Evolutionary conservation across 1,140 invertebrate species (phyloP), one percentile per base, ranked within the genome.

Genomic region (Panagrolaimus sp.): DNA sequence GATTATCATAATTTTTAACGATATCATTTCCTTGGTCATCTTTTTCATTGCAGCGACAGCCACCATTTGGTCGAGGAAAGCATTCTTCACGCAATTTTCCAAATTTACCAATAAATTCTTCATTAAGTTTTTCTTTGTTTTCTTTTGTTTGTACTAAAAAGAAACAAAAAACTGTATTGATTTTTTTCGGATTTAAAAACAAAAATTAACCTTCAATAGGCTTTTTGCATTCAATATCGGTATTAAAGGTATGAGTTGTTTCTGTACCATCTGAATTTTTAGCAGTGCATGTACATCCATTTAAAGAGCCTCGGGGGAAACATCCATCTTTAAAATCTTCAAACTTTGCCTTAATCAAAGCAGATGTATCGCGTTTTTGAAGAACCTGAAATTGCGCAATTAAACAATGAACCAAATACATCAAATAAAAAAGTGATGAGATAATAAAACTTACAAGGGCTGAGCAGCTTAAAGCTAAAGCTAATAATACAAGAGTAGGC

Each of bases 1-100:
- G 66, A 43, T 42, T 70, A 42, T 78, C 73, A 57, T 73, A 76
- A 23, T 27, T 47, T 45, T 63, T 27, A 13, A 57, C 20, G 42
- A 70, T n/a, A 25, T 76, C 75, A 63, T 70, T 45, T 31, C 74
- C 74, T 16, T 65, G n/a, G 0, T 13, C n/a, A 43, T 73, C 74
- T 47, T 76, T 76, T 48, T 65, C 76, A 27, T n/a, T 61, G 48
- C 74, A 76, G 13, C 74, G 72, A 62, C 74, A 76, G 5, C 74
- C 74, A 42, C 25, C 25, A n/a, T 14, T 38, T n/a, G 67, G 61
- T 43, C 65, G 20, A 14, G 68, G 68, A 45, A 43, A 70, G 48
- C 68, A 70, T 14, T 57, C 38, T 25, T 70, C 68, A 7, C 51
- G 66, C n/a, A 70, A 42, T 14, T 63, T 63, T 9, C 13, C 51